phyloP scores from a whole-genome alignment of 2,113 vertebrate genomes.

The Esox niger region DNA sequence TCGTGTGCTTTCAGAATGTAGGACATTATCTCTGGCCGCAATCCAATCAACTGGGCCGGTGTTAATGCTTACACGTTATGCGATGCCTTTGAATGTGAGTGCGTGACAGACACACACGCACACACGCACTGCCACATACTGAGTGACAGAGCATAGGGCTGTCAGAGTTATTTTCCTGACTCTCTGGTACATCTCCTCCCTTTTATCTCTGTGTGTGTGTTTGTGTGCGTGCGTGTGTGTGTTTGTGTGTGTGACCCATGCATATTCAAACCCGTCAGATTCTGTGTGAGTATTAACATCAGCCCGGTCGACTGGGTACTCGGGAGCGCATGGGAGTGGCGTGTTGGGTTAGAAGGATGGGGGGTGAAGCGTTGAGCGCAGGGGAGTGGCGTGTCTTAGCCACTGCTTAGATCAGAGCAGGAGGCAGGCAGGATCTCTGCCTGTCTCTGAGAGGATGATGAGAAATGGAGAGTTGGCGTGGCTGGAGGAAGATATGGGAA shows the following conservation, averaged over 20 bases:
- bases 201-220: slow-evolving; percentile 6
- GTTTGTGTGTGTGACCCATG: slow-evolving; percentile 55
- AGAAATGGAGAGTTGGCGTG: too few relatives aligned
- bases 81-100: too few relatives aligned
- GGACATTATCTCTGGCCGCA: too few relatives aligned
- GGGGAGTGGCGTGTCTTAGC: too few relatives aligned
- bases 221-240: slow-evolving; percentile 54
- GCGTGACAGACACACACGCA: background rate
- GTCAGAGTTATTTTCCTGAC: slow-evolving; percentile 19
- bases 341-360: slow-evolving; percentile 39
- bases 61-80: background rate
- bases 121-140: slow-evolving; percentile 5
- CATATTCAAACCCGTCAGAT: slow-evolving; percentile 57
- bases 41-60: too few relatives aligned
- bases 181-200: background rate
- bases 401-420: too few relatives aligned
- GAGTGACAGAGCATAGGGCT: slow-evolving; percentile 29
- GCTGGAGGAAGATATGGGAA: too few relatives aligned
- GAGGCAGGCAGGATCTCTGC: too few relatives aligned
- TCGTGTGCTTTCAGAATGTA: slow-evolving; percentile 12
- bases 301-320: slow-evolving; percentile 27
- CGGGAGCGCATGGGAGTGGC: slow-evolving; percentile 1
- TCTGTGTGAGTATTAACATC: slow-evolving; percentile 50
- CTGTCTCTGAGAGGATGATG: too few relatives aligned
- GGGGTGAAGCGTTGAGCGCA: too few relatives aligned